A percentile compares a stretch with the other conserved stretches of the same genome.
Conservation (phyloP, 2,113 vertebrate genomes). For the Tretioscincus oriximinensis region DNA sequence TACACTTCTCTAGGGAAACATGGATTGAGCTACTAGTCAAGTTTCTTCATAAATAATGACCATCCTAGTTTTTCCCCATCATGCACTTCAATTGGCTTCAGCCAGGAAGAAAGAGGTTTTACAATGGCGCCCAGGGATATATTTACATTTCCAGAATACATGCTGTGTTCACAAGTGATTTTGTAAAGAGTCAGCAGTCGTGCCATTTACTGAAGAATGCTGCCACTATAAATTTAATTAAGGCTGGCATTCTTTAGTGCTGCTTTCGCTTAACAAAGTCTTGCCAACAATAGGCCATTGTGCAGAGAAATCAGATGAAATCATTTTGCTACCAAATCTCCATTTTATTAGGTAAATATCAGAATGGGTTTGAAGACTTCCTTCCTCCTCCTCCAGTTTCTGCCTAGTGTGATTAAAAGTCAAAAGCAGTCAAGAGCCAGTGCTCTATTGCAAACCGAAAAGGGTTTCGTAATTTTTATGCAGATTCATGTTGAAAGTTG, state of each 20-base stretch:
- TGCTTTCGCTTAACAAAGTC: neutral
- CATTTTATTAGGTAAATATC: conserved; percentile 11
- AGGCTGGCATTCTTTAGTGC: conserved; percentile 6
- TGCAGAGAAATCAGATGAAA: neutral
- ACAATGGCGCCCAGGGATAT: neutral
- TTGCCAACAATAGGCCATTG: conserved; percentile 8
- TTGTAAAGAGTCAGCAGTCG: neutral
- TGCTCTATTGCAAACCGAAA: neutral
- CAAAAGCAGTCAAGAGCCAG: neutral
- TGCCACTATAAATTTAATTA: conserved; percentile 22
- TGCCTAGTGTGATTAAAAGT: neutral
- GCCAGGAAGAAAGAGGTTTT: neutral
- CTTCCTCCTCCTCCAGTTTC: neutral
- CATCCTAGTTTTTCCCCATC: neutral
- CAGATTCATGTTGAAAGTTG: neutral
- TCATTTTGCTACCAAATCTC: conserved; percentile 10
- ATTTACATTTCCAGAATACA: neutral
- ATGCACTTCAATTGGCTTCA: neutral
- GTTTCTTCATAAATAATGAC: neutral
- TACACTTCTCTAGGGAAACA: neutral
- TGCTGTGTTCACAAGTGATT: neutral
- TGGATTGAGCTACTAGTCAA: neutral
- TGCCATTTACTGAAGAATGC: conserved; percentile 6
- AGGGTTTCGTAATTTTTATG: neutral
- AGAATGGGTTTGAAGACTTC: neutral